Percentiles rank a stretch among this genome's conserved stretches.
phyloP scores from a whole-genome alignment of 2,797 vertebrate species.

The Rhincodon typus region DNA sequence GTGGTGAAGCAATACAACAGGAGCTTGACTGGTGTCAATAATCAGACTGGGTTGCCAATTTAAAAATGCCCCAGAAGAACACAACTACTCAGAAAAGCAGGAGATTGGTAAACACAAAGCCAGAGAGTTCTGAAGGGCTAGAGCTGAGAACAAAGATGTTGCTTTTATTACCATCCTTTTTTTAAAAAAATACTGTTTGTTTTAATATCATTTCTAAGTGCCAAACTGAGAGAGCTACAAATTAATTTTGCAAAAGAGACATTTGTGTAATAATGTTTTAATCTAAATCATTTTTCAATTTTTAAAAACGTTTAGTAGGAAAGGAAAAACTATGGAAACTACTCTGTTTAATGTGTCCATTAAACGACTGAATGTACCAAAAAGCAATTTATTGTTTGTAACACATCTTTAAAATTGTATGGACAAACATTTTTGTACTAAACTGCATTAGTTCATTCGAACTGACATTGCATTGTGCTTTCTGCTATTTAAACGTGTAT shows the following conservation, averaged over 20 bases:
- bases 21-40: not conserved
- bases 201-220: too few relatives aligned
- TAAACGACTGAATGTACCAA: not conserved
- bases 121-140: not conserved
- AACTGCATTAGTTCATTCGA: not conserved
- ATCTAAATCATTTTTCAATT: not conserved
- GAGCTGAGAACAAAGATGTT: not conserved
- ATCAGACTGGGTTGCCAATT: not conserved
- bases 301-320: constrained; percentile 1
- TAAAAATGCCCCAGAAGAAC: not conserved
- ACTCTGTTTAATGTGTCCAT: not conserved
- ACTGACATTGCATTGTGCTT: not conserved
- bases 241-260: not conserved
- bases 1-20: too few relatives aligned
- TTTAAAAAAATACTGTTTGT: not conserved
- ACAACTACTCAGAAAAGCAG: not conserved
- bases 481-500: not conserved
- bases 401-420: not conserved
- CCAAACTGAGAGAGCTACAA: not conserved
- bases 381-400: not conserved
- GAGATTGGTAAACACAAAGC: not conserved
- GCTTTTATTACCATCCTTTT: not conserved
- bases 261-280: not conserved
- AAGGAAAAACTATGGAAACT: not conserved
- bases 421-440: not conserved